These are phyloP conservation scores for Drosophila greeni DNA, from an alignment of 2,888 invertebrate species.

Conservation along the genomic window DNA sequence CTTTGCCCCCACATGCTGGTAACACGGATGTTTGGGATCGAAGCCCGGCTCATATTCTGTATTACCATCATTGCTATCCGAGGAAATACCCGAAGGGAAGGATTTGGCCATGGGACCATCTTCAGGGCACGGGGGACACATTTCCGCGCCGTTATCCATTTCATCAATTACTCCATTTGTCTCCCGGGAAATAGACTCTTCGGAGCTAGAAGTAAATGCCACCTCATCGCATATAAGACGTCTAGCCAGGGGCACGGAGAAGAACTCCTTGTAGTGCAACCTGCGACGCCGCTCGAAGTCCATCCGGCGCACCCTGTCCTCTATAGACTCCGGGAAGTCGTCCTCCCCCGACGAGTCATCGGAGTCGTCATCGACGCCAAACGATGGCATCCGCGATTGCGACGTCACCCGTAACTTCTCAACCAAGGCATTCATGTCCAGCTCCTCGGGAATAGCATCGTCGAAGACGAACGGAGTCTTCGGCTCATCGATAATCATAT, in stretches of 20 bases:
- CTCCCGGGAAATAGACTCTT: constrained; percentile 15
- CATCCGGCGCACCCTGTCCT: constrained; percentile 84
- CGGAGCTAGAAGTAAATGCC: constrained; percentile 86
- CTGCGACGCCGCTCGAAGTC: constrained; percentile 96
- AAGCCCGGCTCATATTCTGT: constrained; percentile 50
- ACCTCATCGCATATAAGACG: constrained; percentile 94
- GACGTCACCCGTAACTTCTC: constrained; percentile 81
- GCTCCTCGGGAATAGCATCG: constrained; percentile 80
- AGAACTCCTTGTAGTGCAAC: constrained; percentile 97
- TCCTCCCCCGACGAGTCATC: constrained; percentile 80
- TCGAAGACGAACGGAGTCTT: constrained; percentile 91
- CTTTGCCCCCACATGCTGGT: constrained; percentile 50
- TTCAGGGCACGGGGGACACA: background rate
- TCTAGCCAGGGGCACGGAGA: constrained; percentile 93
- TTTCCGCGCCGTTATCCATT: background rate
- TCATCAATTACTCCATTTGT: accelerated
- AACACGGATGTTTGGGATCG: constrained; percentile 48
- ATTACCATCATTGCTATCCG: background rate
- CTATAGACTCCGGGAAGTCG: constrained; percentile 83
- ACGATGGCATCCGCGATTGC: constrained; percentile 77
- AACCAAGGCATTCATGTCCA: constrained; percentile 86
- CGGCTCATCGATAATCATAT: constrained; percentile 98
- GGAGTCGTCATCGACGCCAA: constrained; percentile 76
- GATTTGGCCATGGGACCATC: accelerated
- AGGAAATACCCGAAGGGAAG: background rate